Evolutionary conservation across 1,140 invertebrate species (phyloP).

Genomic region (Vanessa atalanta): DNA sequence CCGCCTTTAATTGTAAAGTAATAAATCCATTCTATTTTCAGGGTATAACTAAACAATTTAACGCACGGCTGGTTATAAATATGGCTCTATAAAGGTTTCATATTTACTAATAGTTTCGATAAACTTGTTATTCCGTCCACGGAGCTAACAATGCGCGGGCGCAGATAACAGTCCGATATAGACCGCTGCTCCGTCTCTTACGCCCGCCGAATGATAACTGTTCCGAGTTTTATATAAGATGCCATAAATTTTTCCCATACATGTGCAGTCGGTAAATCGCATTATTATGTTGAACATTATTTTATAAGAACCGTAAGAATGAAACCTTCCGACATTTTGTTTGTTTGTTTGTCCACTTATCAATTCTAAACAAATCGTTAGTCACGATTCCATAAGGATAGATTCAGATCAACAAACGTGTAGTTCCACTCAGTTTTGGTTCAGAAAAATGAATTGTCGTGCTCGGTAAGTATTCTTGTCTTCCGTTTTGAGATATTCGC

Average conservation of each 20-base stretch:
- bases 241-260: slow-evolving; percentile 70
- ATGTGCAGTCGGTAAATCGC: slow-evolving; percentile 62
- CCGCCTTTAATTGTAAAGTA: neutral
- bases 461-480: neutral
- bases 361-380: slow-evolving; percentile 67
- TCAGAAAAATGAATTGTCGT: slow-evolving; percentile 49
- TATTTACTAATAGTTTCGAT: slow-evolving; percentile 69
- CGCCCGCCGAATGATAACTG: slow-evolving; percentile 71
- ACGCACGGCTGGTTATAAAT: slow-evolving; percentile 40
- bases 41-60: slow-evolving; percentile 26
- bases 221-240: slow-evolving; percentile 46
- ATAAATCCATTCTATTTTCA: slow-evolving; percentile 26
- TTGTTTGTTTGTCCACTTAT: slow-evolving; percentile 58
- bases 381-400: slow-evolving; percentile 66
- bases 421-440: slow-evolving; percentile 48
- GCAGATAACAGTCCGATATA: slow-evolving; percentile 64
- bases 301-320: slow-evolving; percentile 32
- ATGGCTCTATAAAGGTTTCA: slow-evolving; percentile 58
- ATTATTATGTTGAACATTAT: slow-evolving; percentile 48
- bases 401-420: slow-evolving; percentile 54
- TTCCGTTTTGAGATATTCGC: neutral
- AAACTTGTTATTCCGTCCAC: slow-evolving; percentile 74
- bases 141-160: slow-evolving; percentile 71
- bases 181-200: slow-evolving; percentile 49
- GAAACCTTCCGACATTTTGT: slow-evolving; percentile 55